Evolutionary conservation across 2,797 vertebrate species (phyloP), one percentile per base, ranked within the genome.

Genomic region (Epinephelus malabaricus): DNA sequence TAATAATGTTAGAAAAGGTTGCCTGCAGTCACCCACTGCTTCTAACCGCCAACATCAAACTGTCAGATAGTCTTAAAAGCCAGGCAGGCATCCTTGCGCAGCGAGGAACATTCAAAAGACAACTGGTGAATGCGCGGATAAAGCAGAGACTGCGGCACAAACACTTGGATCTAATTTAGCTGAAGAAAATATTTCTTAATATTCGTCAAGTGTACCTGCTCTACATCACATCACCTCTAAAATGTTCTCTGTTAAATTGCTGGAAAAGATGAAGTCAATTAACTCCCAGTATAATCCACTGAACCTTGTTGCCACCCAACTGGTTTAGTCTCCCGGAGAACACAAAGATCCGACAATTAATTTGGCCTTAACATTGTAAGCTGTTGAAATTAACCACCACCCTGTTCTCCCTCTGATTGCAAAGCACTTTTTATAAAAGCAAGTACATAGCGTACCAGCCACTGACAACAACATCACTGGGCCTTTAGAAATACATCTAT

Each of bases 261-360:
- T 45, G 27, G 68, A 78, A 85, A 58, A 67, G 55, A 90, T 68
- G 50, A 77, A 81, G 68, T 54, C 56, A 91, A 91, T 92, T 88
- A 90, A 80, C 69, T 80, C 82, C 8, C 50, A 62, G 43, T 51
- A 49, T 60, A 68, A 84, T 81, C 81, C 78, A 59, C 15, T 50
- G 64, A 83, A 82, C 73, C 78, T 43, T 34, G 25, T 11, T 61
- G 61, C 50, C 74, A 21, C 45, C 51, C 54, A 53, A 73, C 55
- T 46, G 58, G 74, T 76, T 76, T 23, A 66, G 34, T 56, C 54
- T 70, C 60, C 50, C 56, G n/a, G 58, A 67, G n/a, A 63, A 69
- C 68, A 73, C 23, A 74, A 47, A 69, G 10, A 70, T 19, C 38
- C 34, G 49, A 53, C 62, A 53, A 38, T 71, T 76, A 13, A 46